phyloP scores from a whole-genome alignment of 2,797 vertebrate genomes.

The Sebastes minor region DNA sequence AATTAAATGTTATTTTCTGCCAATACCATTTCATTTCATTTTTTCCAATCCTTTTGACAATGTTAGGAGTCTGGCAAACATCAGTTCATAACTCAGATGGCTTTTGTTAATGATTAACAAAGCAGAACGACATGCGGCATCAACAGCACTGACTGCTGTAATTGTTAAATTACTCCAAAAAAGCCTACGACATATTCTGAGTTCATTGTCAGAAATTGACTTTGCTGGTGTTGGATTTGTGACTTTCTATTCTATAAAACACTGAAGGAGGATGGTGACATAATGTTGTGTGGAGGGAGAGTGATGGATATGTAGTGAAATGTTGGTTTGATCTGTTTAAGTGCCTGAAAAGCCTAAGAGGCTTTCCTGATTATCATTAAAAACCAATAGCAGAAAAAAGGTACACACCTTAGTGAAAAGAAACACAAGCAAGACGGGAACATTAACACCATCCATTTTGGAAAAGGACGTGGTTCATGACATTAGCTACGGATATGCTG shows the following conservation, averaged over 20 bases:
- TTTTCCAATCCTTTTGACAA: constrained; percentile 28
- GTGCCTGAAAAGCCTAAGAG: neutral
- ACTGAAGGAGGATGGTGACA: neutral
- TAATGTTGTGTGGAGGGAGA: neutral
- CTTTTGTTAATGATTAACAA: constrained; percentile 63
- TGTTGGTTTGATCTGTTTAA: neutral
- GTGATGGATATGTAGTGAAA: neutral
- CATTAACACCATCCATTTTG: neutral
- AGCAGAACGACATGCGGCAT: constrained; percentile 39
- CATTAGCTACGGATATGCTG: neutral
- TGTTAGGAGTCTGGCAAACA: constrained; percentile 23
- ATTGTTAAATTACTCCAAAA: constrained; percentile 52
- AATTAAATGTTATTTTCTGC: neutral
- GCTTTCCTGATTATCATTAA: neutral
- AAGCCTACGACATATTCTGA: constrained; percentile 11
- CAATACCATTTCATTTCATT: constrained; percentile 14
- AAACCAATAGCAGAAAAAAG: neutral
- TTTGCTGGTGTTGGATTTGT: neutral
- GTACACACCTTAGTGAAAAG: neutral
- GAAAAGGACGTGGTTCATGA: neutral
- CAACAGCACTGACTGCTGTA: constrained; percentile 33
- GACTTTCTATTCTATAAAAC: neutral
- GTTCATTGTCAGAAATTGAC: neutral
- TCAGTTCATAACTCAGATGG: constrained; percentile 3
- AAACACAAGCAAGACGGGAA: neutral